Base-by-base conservation (phyloP, 2,888 invertebrate genomes). In the Abrostola triplasia region DNA sequence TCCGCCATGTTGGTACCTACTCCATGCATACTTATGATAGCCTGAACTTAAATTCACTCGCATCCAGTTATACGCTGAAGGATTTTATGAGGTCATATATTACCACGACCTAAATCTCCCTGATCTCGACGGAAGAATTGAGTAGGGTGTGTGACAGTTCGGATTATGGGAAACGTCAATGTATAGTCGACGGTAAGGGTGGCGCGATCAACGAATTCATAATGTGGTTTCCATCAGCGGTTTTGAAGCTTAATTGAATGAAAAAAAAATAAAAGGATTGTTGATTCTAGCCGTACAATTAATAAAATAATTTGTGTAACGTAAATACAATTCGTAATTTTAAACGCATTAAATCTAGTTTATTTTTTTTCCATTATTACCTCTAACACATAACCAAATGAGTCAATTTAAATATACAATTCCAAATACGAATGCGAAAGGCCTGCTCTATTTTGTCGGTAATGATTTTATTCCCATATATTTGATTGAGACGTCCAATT, bases 131-230 rank as follows among this genome's bases (percentile, higher is more conserved):
- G 67, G 73, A 71, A 75, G 76, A 78, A 83, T 82, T 84, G 83
- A 83, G 80, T 77, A 80, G 85, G 83, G 82, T 82, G 74, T 74
- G 76, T 77, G 85, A 84, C 86, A 86, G 75, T 83, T 78, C 70
- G 81, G 84, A 85, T 85, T 84, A 83, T 74, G 79, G 75, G 70
- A 68, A 68, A 69, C 76, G 71, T 77, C 77, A 77, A 81, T 77
- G 76, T 78, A 56, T 72, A 69, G 64, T 66, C 61, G 76, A 60
- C 13, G 66, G 62, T 57, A 24, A 8, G 53, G 63, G 56, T 35
- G 61, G 53, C 37, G 42, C 59, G 67, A 36, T 58, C 37, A 44
- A 57, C 56, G 69, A 68, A 68, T 73, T 76, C 56, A 55, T 64
- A 68, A 76, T 70, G 57, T 47, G 48, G 47, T 49, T 47, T 42